phyloP scores from a whole-genome alignment of 2,888 invertebrate genomes.

The Furcula furcula region DNA sequence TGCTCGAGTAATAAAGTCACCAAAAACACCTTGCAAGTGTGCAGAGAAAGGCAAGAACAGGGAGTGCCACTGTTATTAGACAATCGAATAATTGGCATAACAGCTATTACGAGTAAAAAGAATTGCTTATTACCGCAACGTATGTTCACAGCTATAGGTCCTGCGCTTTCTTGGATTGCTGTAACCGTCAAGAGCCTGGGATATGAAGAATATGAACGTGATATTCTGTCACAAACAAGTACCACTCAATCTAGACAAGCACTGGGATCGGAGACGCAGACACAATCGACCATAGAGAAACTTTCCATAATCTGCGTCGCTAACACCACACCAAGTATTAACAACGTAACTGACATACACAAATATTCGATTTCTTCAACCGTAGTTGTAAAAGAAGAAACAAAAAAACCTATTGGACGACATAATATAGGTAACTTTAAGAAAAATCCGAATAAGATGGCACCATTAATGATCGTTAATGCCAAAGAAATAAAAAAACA shows the following conservation, averaged over 20 bases:
- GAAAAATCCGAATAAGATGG: neutral
- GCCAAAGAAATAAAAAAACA: neutral
- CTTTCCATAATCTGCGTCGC: neutral
- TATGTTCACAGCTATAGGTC: conserved; percentile 35
- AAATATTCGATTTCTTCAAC: neutral
- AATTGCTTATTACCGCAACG: conserved; percentile 27
- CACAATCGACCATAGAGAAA: neutral
- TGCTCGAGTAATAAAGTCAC: conserved; percentile 35
- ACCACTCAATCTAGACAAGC: neutral
- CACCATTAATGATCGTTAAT: neutral
- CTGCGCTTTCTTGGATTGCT: conserved; percentile 44
- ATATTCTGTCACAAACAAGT: neutral
- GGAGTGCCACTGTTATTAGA: conserved; percentile 50
- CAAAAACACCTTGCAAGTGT: conserved; percentile 13
- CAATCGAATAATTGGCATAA: conserved; percentile 41
- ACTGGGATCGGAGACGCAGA: neutral
- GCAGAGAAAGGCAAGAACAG: conserved; percentile 27
- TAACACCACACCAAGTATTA: neutral
- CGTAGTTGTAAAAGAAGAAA: neutral
- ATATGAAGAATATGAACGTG: conserved; percentile 3
- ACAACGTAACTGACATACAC: neutral
- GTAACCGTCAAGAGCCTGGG: conserved; percentile 15
- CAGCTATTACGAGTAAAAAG: conserved; percentile 15
- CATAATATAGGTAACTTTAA: neutral
- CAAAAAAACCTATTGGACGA: neutral